These are phyloP conservation scores for Zygothrica quintamaculata DNA, from an alignment of 2,888 invertebrate species.

Conservation along the genomic window DNA sequence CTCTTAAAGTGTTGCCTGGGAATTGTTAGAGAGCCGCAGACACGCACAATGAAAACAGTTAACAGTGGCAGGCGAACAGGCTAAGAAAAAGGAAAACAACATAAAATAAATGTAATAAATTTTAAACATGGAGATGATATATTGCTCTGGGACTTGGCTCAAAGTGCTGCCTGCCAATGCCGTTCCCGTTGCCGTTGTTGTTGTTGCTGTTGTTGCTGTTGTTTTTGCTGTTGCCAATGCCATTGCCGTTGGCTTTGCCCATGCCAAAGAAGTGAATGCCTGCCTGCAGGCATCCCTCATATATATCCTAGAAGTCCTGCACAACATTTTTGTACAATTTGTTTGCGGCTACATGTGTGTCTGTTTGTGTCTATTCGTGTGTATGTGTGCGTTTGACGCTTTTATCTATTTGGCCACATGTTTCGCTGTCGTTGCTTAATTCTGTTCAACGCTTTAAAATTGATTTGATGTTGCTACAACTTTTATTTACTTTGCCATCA, in stretches of 20 bases:
- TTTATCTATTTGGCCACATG: constrained; percentile 63
- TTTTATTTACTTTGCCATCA: constrained; percentile 37
- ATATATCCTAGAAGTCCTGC: not conserved
- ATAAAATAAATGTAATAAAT: constrained; percentile 79
- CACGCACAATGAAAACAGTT: constrained; percentile 65
- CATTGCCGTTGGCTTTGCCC: too few species aligned
- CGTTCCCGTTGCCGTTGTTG: constrained; percentile 37
- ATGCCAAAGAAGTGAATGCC: too few species aligned
- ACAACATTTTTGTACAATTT: constrained; percentile 68
- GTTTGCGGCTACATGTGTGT: constrained; percentile 64
- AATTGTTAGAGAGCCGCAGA: constrained; percentile 51
- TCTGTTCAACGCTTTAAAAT: constrained; percentile 58
- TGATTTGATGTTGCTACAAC: constrained; percentile 55
- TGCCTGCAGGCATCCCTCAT: not conserved
- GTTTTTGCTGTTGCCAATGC: too few species aligned
- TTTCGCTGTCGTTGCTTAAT: constrained; percentile 67
- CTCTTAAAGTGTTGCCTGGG: constrained; percentile 65
- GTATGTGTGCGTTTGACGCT: constrained; percentile 3
- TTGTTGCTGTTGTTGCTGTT: too few species aligned
- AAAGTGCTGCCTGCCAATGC: constrained; percentile 73
- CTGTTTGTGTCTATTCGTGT: constrained; percentile 16
- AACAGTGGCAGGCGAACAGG: constrained; percentile 43
- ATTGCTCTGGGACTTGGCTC: constrained; percentile 75
- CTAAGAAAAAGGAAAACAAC: constrained; percentile 51
- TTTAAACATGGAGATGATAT: constrained; percentile 80